Evolutionary conservation across 2,113 vertebrate genomes (phyloP).

Genomic region (Syrrhaptes paradoxus): DNA sequence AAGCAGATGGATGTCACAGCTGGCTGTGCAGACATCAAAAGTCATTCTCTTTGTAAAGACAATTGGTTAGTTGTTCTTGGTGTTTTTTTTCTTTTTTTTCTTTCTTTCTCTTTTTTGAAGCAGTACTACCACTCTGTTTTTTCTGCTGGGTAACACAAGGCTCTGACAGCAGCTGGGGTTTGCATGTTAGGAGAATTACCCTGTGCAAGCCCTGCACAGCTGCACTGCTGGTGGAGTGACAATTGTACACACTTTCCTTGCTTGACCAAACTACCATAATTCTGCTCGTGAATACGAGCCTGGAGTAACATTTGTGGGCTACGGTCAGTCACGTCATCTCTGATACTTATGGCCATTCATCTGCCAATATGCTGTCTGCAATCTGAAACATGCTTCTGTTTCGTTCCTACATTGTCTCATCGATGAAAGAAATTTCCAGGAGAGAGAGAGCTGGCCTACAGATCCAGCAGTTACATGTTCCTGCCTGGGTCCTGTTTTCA

Average conservation of each 20-base stretch:
- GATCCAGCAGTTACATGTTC: constrained; percentile 1
- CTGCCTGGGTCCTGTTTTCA: constrained; percentile 52
- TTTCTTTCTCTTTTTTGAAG: not conserved
- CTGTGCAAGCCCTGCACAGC: not conserved
- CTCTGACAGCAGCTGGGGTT: not conserved
- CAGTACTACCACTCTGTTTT: not conserved
- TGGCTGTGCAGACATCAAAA: constrained; percentile 8
- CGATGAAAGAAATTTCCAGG: not conserved
- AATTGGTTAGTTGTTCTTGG: not conserved
- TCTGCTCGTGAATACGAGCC: not conserved
- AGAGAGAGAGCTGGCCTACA: not conserved
- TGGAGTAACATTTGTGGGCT: not conserved
- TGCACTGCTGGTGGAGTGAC: not conserved
- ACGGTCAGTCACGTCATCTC: not conserved
- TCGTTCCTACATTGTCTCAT: not conserved
- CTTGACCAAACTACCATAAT: not conserved
- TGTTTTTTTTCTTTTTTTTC: accelerated
- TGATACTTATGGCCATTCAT: not conserved
- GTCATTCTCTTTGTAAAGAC: not conserved
- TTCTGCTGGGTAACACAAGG: not conserved
- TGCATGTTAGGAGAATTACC: not conserved
- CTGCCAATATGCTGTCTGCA: not conserved
- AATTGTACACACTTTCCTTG: not conserved
- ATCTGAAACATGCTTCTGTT: not conserved
- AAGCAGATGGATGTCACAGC: constrained; percentile 30